Evolutionary conservation across 2,113 vertebrate species (phyloP), one percentile per base, ranked within the genome.

Genomic region (Gymnobelideus leadbeateri): DNA sequence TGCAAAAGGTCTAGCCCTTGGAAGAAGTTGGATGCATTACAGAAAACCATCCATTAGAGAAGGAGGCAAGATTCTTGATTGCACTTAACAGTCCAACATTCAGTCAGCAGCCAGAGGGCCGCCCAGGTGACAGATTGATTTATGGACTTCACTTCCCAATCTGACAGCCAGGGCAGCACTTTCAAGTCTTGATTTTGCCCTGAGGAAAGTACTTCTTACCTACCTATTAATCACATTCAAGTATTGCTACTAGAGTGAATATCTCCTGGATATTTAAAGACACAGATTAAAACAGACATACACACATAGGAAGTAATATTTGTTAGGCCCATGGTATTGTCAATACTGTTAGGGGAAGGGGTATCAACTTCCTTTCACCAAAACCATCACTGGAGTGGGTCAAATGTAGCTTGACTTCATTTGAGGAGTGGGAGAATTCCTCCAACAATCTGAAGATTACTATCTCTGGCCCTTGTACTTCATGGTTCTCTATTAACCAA

Each of bases 211-310:
- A 51, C 16, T 51, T 25, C 51, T 93, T 10, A 2, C 9, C 43
- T 91, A 84, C 89, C 90, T 77, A 68, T 94, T 89, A 94, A 93
- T 96, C 92, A 91, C 8, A 46, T 57, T n/a, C 52, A 14, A 61
- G 92, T 26, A 5, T 25, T 93, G 31, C 51, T 93, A 37, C 52
- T 23, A 0, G 25, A 61, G 21, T 47, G 31, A 55, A 9, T 19
- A 46, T 77, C 46, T 92, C 77, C 55, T 25, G 31, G 89, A 37
- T 94, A 92, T 68, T 96, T 93, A 92, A 96, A 95, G 49, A 51
- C 47, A 49, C 77, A 43, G 23, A 46, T 53, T 37, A 92, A 95
- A 96, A 89, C 31, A 43, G 68, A 84, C 6, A 84, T 43, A 21
- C n/a, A 77, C n/a, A 84, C n/a, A 43, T 84, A 19, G 19, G 8